Evolutionary conservation across 2,113 vertebrate genomes (phyloP), one percentile per base, ranked within the genome.

Genomic region (Perca flavescens): DNA sequence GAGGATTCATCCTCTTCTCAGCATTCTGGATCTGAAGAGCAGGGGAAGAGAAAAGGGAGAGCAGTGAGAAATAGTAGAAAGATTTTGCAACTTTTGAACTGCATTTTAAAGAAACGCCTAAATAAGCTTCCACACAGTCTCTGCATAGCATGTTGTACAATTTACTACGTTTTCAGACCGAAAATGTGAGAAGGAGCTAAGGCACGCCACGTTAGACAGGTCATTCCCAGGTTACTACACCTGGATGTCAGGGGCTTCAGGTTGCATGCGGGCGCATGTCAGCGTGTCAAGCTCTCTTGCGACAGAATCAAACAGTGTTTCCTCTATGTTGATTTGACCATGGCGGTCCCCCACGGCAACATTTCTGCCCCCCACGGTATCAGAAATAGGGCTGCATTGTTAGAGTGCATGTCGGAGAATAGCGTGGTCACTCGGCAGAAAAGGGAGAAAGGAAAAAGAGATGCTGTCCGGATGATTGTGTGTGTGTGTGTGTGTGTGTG

Each of bases 21-120:
- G 89, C 95, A 95, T 95, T 88, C 80, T 94, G 91, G 88, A 92
- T 88, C 94, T 95, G 80, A 25, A 43, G 76, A 68, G 62, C 21
- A 60, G 3, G 2, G n/a, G 31, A 63, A 60, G 57, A 79, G 21
- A 13, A 57, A 9, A 13, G 3, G 21, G 52, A 54, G 56, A 74
- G 5, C 4, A 31, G 25, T 31, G 63, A 64, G 10, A 21, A 5
- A 60, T 1, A 5, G 15, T 31, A 63, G 17, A 70, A n/a, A 22
- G 12, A 6, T 54, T 57, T 3, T 4, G 19, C 9, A 70, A 65
- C 22, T 79, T 43, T 46, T 49, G 6, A 75, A 60, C 4, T 50
- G 34, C 6, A 19, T 57, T 28, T n/a, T 17, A 52, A 40, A 60
- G 25, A 70, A 46, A 70, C 4, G 1, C 2, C 22, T 13, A 46